These are phyloP conservation scores for Nibea coibor DNA, from an alignment of 2,113 vertebrate species.

Conservation along the genomic window DNA sequence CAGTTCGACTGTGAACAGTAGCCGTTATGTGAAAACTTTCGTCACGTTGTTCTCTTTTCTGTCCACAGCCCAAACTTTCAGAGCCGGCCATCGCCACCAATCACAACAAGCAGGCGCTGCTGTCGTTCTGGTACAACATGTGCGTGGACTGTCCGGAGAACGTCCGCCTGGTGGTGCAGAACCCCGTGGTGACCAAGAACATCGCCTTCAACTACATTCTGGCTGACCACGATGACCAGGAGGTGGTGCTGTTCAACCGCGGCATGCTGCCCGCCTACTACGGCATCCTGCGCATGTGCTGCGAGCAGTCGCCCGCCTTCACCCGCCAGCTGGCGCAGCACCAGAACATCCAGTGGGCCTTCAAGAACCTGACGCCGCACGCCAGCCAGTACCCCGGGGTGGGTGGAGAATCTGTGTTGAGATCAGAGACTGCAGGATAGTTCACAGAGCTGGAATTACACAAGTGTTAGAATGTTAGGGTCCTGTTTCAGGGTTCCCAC, in stretches of 20 bases:
- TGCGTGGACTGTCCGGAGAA: slow-evolving; percentile 98
- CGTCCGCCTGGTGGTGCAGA: slow-evolving; percentile 97
- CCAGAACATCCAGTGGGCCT: slow-evolving; percentile 99
- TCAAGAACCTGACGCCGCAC: slow-evolving; percentile 99
- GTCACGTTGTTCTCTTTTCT: neutral
- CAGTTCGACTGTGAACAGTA: too few species aligned
- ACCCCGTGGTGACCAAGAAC: slow-evolving; percentile 98
- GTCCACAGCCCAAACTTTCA: slow-evolving; percentile 92
- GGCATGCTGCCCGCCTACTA: slow-evolving; percentile 99
- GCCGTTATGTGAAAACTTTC: too few species aligned
- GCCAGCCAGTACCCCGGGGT: slow-evolving; percentile 99
- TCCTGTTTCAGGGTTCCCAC: too few species aligned
- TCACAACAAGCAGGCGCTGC: slow-evolving; percentile 99
- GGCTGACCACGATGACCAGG: slow-evolving; percentile 99
- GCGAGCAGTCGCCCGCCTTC: slow-evolving; percentile 95
- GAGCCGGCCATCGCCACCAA: slow-evolving; percentile 99
- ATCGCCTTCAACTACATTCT: slow-evolving; percentile 99
- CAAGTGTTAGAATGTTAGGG: too few species aligned
- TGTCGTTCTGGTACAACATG: slow-evolving; percentile 99
- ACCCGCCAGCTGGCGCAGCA: slow-evolving; percentile 96
- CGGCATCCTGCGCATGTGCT: slow-evolving; percentile 98
- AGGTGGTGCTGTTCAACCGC: slow-evolving; percentile 99
- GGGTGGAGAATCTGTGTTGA: slow-evolving; percentile 60
- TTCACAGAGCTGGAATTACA: too few species aligned
- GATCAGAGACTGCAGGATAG: too few species aligned